These are phyloP conservation scores for Stictonetta naevosa DNA, from an alignment of 2,113 vertebrate species.

Conservation along the genomic window DNA sequence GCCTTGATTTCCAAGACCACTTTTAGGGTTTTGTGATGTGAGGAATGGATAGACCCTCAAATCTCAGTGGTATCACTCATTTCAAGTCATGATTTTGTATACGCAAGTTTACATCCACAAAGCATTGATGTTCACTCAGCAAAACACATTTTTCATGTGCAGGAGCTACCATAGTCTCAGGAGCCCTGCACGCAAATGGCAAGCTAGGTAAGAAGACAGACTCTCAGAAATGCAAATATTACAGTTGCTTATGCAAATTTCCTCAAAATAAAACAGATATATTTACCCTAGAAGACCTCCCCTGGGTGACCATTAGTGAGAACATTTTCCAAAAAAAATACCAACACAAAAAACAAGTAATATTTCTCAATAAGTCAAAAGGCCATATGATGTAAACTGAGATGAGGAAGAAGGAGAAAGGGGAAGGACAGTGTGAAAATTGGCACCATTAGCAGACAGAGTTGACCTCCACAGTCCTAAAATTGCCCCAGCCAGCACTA, in stretches of 20 bases:
- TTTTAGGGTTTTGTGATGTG: not conserved
- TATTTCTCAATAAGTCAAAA: not conserved
- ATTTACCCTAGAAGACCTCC: not conserved
- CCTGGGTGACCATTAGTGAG: not conserved
- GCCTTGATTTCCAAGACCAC: not conserved
- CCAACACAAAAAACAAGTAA: not conserved
- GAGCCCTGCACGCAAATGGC: not conserved
- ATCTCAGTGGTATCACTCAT: not conserved
- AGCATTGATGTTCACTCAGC: not conserved
- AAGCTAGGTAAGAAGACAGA: not conserved
- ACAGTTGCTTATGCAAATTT: not conserved
- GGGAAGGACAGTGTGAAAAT: not conserved
- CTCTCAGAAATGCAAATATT: not conserved
- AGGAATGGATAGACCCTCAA: not conserved
- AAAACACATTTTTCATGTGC: not conserved
- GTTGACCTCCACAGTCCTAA: not conserved
- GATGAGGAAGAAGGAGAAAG: not conserved
- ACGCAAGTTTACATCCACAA: not conserved
- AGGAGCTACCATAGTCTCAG: not conserved
- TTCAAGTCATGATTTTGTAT: not conserved
- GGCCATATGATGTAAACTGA: not conserved
- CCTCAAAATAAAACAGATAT: not conserved
- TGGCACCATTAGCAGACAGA: not conserved
- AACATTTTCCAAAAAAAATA: not conserved
- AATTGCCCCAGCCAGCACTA: not conserved